Conservation (phyloP, 2,888 invertebrate genomes). For the Ophion ventricosus region DNA sequence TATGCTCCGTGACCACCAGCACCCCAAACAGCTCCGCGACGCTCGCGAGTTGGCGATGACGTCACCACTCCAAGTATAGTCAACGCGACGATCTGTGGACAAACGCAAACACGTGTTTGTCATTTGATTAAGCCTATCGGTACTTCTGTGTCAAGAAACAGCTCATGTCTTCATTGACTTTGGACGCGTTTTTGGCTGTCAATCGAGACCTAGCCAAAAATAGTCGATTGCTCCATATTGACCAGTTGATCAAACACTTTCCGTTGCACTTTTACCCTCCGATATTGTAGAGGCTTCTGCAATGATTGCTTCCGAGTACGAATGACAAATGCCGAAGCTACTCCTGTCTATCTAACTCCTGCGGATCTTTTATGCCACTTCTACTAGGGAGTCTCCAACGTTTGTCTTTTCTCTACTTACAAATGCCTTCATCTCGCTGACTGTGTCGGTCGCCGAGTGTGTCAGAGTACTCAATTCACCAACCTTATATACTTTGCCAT, state of each 20-base stretch:
- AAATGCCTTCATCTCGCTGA: constrained; percentile 81
- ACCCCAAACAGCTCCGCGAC: constrained; percentile 73
- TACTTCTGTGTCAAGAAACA: neutral
- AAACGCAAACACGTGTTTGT: constrained; percentile 8
- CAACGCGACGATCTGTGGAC: constrained; percentile 76
- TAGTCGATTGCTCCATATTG: neutral
- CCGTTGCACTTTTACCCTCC: neutral
- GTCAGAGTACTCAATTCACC: constrained; percentile 71
- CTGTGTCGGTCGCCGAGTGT: constrained; percentile 79
- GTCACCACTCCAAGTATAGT: constrained; percentile 73
- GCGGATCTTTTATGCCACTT: neutral
- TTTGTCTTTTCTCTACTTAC: constrained; percentile 77
- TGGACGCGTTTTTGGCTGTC: neutral
- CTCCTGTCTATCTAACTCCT: neutral
- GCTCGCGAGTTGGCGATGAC: constrained; percentile 72
- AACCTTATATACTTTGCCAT: constrained; percentile 78
- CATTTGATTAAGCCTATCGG: neutral
- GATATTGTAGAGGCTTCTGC: neutral
- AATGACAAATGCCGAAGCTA: neutral
- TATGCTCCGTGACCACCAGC: constrained; percentile 15
- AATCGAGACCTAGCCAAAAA: neutral
- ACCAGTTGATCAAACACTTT: neutral
- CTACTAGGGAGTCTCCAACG: neutral
- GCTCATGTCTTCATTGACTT: neutral
- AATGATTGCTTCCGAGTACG: neutral